Conservation (phyloP, 1,140 invertebrate genomes). For the Cardiocondyla obscurior region DNA sequence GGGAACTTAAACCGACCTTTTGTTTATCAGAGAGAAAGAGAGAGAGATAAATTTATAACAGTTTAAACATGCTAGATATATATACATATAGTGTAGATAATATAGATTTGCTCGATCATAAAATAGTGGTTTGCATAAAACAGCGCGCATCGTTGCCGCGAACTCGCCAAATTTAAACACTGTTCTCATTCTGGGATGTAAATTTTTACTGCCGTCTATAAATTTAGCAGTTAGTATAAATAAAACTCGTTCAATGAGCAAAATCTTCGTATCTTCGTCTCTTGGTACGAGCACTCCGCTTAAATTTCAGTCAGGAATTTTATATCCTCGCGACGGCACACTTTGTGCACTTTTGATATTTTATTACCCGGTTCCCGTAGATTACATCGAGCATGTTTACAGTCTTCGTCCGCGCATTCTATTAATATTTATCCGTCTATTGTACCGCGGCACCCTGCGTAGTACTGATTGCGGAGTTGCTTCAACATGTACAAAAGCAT, state of each 20-base stretch:
- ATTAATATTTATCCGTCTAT: constrained; percentile 46
- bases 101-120: background rate
- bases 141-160: background rate
- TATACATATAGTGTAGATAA: too few species aligned
- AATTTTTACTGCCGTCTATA: constrained; percentile 24
- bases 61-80: too few species aligned
- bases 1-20: background rate
- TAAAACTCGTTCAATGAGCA: constrained; percentile 17
- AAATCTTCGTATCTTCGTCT: background rate
- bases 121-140: background rate
- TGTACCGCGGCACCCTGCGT: background rate
- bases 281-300: background rate
- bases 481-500: background rate
- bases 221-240: constrained; percentile 6
- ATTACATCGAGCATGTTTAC: constrained; percentile 47
- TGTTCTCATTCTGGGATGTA: constrained; percentile 1
- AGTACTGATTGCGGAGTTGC: constrained; percentile 10
- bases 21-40: too few species aligned
- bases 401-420: constrained; percentile 2
- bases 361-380: constrained; percentile 13
- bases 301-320: constrained; percentile 1
- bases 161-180: background rate
- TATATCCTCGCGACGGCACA: constrained; percentile 7
- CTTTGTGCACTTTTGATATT: constrained; percentile 33
- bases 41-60: too few species aligned